Percentiles rank a stretch among this genome's conserved stretches.
These are phyloP conservation scores for Lamprotornis superbus DNA, from an alignment of 2,113 vertebrate genomes.

Conservation along the genomic window DNA sequence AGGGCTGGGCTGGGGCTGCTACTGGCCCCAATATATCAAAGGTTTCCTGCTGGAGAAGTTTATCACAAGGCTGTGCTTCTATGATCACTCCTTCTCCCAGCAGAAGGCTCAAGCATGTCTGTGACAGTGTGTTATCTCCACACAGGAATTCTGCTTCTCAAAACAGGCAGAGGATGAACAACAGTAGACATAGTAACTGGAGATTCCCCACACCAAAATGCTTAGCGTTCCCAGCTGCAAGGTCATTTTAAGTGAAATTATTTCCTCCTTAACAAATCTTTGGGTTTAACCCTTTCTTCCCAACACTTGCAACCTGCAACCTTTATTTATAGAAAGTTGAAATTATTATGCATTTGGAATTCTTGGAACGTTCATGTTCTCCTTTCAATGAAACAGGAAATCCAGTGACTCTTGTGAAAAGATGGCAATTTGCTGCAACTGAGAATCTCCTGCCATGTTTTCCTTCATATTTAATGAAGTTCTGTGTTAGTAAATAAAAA, in stretches of 20 bases:
- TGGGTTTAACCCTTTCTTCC: neutral
- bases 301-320: neutral
- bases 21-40: fast-evolving
- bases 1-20: neutral
- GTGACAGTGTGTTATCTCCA: neutral
- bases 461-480: neutral
- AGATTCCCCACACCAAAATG: neutral
- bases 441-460: neutral
- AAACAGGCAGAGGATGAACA: neutral
- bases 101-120: neutral
- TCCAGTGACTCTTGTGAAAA: neutral
- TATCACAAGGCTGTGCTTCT: neutral
- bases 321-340: neutral
- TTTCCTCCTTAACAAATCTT: neutral
- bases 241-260: neutral
- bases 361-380: neutral
- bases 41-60: neutral
- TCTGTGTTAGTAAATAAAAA: neutral
- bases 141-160: neutral
- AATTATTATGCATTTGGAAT: neutral
- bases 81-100: neutral
- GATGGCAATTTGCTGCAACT: neutral
- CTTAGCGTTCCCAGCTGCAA: neutral
- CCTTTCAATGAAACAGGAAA: neutral
- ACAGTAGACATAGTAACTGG: neutral